Evolutionary conservation across 1,140 invertebrate genomes (phyloP), one percentile per base, ranked within the genome.

Genomic region (Zaprionus vittiger): DNA sequence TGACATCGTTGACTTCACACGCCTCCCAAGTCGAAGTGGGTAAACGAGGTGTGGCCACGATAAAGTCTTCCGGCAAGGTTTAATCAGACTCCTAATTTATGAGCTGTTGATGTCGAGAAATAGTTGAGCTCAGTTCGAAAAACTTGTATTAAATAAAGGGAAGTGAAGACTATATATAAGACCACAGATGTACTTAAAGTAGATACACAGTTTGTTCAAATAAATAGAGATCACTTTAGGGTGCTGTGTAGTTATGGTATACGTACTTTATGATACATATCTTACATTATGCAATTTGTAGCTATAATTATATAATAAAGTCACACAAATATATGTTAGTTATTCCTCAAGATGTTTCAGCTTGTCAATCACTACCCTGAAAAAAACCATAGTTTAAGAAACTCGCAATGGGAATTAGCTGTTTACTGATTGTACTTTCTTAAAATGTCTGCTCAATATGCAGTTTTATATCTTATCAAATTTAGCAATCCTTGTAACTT

Each of bases 1-100:
- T 64, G 54, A 75, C 67, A 71, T 64, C 60, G 67, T 60, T 62
- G 67, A 54, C 54, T 71, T 75, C 34, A 71, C 73, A 71, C 67
- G 67, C 73, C 67, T 62, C 20, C 54, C 56, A 17, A 17, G 34
- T 26, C 17, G 4, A 17, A 5, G 11, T 3, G 55, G 17, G 6
- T 7, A 12, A 38, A 38, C 17, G 12, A 7, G 59, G 54, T 22
- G 31, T 62, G 22, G 12, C 7, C 22, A 28, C 28, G 17, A 37
- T 56, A 6, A 38, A 38, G 64, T 34, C 73, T 74, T 75, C 22
- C 38, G 73, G 60, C 55, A 15, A 34, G 26, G 41, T 37, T 59
- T 44, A 61, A 59, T 68, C 55, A 26, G 5, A 17, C 37, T 9
- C 3, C 44, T 34, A 64, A 64, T 75, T 64, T 59, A 71, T 44